Evolutionary conservation across 2,797 vertebrate genomes (phyloP).

Genomic region (Meriones psammophilus): DNA sequence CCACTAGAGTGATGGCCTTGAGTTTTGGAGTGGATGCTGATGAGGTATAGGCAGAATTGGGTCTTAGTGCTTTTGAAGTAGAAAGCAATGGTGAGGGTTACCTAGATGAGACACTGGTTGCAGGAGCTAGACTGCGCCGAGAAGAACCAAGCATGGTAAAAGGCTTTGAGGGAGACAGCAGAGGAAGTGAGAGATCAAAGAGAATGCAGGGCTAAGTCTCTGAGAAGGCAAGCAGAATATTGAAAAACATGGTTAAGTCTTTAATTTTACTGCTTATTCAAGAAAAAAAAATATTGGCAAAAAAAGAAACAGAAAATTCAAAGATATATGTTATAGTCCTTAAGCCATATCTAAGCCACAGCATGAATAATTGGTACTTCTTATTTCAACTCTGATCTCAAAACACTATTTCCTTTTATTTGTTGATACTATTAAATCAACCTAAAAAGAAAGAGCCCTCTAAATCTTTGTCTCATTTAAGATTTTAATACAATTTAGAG

Average conservation of each 20-base stretch:
- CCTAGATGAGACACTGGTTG: background rate
- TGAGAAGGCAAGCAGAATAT: constrained; percentile 21
- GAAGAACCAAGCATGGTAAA: background rate
- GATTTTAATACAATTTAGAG: constrained; percentile 50
- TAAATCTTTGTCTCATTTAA: constrained; percentile 41
- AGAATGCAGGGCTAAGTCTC: background rate
- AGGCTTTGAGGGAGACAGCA: background rate
- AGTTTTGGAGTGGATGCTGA: background rate
- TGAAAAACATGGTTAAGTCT: constrained; percentile 20
- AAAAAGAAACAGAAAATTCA: constrained; percentile 58
- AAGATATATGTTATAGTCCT: constrained; percentile 27
- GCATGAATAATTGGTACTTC: background rate
- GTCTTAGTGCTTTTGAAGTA: background rate
- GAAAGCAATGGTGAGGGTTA: background rate
- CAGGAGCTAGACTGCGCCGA: background rate
- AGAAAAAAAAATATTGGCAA: background rate
- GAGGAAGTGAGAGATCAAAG: background rate
- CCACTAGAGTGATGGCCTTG: too few relatives aligned
- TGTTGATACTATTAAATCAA: constrained; percentile 37
- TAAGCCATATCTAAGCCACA: background rate
- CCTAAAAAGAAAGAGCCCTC: constrained; percentile 6
- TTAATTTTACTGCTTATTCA: constrained; percentile 49
- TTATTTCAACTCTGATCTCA: background rate
- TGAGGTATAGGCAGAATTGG: background rate
- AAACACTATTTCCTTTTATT: constrained; percentile 33